Evolutionary conservation across 2,888 invertebrate genomes (phyloP), one percentile per base, ranked within the genome.

Genomic region (Suillia variegata): DNA sequence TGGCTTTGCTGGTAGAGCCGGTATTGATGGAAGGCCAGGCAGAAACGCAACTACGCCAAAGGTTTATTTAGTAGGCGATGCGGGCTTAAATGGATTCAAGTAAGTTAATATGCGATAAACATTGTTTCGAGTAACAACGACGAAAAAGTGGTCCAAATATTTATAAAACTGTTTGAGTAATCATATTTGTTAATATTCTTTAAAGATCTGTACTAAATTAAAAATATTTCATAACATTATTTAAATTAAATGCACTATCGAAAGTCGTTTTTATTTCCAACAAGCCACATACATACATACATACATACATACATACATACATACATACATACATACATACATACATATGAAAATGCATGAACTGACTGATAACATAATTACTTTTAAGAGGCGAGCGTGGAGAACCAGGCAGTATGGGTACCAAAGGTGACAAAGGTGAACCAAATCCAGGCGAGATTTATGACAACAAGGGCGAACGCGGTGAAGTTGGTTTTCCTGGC

Each of bases 391-490:
- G 87, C n/a, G 70, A 81, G 59, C 83, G 82, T 68, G 88, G 88
- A 69, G 85, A 85, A 4, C 54, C 67, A 17, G 81, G 81, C 3
- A 67, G 67, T 10, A 24, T 5, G 0, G 81, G 81, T 2, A 59
- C 71, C 1, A 83, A 85, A 55, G 86, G 88, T 6, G 86, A 86
- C 71, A 90, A 89, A 63, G 87, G 88, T 59, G 77, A 84, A 2
- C 86, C 86, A 0, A 73, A 76, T 22, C 80, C 84, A 4, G 83
- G 86, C 0, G 73, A 87, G 17, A 79, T 81, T 3, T 86, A 87
- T 31, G 84, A 86, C 54, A 81, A 78, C 56, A 64, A 67, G 31
- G 81, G 77, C 2, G 87, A 87, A 13, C 70, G 60, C 18, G 85
- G 85, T 33, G 81, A 82, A 8, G 22, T 56, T 8, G 85, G 85